Evolutionary conservation across 2,113 vertebrate species (phyloP).

Genomic region (Gallinago media): DNA sequence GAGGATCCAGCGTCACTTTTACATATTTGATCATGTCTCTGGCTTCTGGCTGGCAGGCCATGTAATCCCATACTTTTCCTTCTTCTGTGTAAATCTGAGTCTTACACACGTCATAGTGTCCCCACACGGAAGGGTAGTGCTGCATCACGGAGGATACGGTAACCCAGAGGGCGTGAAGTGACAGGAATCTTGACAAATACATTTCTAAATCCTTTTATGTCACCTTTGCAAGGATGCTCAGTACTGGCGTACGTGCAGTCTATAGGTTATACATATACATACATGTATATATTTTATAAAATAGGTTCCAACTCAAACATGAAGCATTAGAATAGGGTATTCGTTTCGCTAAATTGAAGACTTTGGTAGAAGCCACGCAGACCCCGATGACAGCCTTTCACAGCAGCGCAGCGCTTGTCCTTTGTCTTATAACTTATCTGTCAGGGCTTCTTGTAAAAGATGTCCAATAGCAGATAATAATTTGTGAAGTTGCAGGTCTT

Average conservation of each 20-base stretch:
- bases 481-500: slow-evolving; percentile 59
- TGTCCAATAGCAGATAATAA: slow-evolving; percentile 56
- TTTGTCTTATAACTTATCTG: slow-evolving; percentile 38
- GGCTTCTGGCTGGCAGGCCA: slow-evolving; percentile 97
- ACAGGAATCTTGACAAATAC: slow-evolving; percentile 90
- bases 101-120: slow-evolving; percentile 98
- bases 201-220: slow-evolving; percentile 82
- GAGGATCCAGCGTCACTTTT: slow-evolving; percentile 93
- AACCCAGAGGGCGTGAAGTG: slow-evolving; percentile 91
- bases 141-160: slow-evolving; percentile 89
- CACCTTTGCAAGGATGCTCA: slow-evolving; percentile 15
- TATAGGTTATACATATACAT: slow-evolving; percentile 23
- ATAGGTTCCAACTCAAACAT: slow-evolving; percentile 39
- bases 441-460: slow-evolving; percentile 55
- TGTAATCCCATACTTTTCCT: slow-evolving; percentile 98
- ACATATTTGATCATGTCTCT: slow-evolving; percentile 97
- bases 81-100: slow-evolving; percentile 95
- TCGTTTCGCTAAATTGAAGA: slow-evolving; percentile 54
- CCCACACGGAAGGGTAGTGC: slow-evolving; percentile 94
- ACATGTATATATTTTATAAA: slow-evolving; percentile 32
- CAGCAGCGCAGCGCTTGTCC: slow-evolving; percentile 13
- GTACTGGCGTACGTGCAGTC: not conserved
- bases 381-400: slow-evolving; percentile 55
- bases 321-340: slow-evolving; percentile 50
- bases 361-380: slow-evolving; percentile 80